A percentile compares a stretch with the other conserved stretches of the same genome.
phyloP scores from a whole-genome alignment of 1,140 invertebrate species.

The Magallana ariakensis region DNA sequence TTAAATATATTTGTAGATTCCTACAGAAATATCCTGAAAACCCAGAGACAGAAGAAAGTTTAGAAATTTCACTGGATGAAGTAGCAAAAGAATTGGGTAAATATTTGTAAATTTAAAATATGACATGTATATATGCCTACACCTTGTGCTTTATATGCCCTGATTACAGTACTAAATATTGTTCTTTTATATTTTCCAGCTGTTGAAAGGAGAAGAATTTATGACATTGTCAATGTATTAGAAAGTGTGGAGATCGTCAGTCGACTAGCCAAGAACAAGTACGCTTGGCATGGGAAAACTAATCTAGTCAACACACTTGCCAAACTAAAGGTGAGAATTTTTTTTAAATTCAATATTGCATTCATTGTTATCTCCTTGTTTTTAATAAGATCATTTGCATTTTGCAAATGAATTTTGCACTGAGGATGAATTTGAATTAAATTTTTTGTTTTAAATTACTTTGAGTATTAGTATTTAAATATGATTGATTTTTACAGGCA shows the following conservation, averaged over 20 bases:
- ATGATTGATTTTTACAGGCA: conserved; percentile 64
- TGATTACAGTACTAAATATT: no score
- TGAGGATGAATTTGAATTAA: no score
- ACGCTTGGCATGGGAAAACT: conserved; percentile 80
- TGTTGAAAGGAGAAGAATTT: conserved; percentile 86
- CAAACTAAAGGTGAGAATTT: conserved; percentile 77
- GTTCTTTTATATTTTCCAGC: conserved; percentile 68
- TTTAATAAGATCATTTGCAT: no score
- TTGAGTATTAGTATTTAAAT: background rate
- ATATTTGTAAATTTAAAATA: conserved; percentile 18
- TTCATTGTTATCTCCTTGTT: no score
- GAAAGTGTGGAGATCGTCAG: conserved; percentile 87
- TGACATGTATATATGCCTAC: no score
- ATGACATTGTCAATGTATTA: conserved; percentile 89
- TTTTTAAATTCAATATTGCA: no score
- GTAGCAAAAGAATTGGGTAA: conserved; percentile 77
- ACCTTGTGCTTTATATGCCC: no score
- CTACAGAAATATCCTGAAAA: conserved; percentile 75
- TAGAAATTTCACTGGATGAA: conserved; percentile 78
- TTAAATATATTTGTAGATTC: conserved; percentile 73
- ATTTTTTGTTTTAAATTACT: no score
- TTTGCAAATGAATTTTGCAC: no score
- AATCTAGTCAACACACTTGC: conserved; percentile 77
- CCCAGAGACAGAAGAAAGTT: conserved; percentile 65
- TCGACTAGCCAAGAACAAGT: conserved; percentile 80